Evolutionary conservation across 37 sponge, comb jelly and placozoan species (phyloP), one percentile per base, ranked within the genome.

Genomic region (Amphimedon queenslandica): DNA sequence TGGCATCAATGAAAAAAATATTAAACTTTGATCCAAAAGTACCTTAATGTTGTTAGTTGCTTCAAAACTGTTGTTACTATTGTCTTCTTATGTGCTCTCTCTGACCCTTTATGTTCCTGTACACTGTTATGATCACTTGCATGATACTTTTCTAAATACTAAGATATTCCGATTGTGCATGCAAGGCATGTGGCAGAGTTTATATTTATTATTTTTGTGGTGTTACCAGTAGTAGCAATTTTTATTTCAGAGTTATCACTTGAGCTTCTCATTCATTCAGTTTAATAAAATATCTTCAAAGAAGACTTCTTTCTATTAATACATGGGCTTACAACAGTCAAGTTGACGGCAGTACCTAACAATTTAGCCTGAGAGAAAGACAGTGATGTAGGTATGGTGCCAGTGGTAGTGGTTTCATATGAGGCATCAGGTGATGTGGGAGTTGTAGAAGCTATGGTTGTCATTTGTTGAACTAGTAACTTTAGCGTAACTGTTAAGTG

Each of bases 281-380:
- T n/a, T 60, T 60, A 60, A n/a, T 60, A 25, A 60, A 60, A 60
- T 60, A 60, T n/a, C 61, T 11, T 25, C 61, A 60, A 11, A 47
- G 27, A n/a, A 60, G 61, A n/a, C 61, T 60, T 60, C 61, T 47
- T 47, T 13, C 53, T 47, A 47, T 13, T 8, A 13, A 18, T 47
- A 47, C 13, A 13, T 18, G 53, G 53, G 53, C 53, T 13, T 18
- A 13, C 8, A 8, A 47, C 13, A 47, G 53, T 18, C 8, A 8
- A 8, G 13, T 8, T 13, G 13, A 13, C 8, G 8, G 53, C 53
- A 18, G 13, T 13, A 47, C 53, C 13, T 8, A 13, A 47, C 8
- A 13, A 47, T 47, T 8, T 18, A 47, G 53, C 13, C 13, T 47
- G 13, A 47, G 53, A 47, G 13, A 13, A 47, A 13, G 13, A 13